Conservation (phyloP, 2,113 vertebrate species). For the Sinocyclocheilus anophthalmus region DNA sequence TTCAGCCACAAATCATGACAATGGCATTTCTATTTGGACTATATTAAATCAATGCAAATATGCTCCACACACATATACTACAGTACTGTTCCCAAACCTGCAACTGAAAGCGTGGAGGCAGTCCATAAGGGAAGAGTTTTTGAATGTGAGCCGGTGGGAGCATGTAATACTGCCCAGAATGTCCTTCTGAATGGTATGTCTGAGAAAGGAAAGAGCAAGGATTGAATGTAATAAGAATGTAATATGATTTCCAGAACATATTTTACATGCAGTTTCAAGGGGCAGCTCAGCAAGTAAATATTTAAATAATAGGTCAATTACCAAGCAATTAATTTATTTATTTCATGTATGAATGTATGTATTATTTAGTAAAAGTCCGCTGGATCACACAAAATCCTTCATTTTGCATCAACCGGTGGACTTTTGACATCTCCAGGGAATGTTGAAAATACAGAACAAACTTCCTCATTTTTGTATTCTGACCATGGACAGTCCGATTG, state of each 20-base stretch:
- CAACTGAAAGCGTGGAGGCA: conserved; percentile 80
- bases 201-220: conserved; percentile 55
- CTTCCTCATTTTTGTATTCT: too few relatives aligned
- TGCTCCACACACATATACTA: not conserved
- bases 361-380: too few relatives aligned
- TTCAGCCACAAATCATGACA: not conserved
- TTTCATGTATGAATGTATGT: too few relatives aligned
- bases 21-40: not conserved
- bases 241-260: too few relatives aligned
- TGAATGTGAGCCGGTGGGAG: conserved; percentile 75
- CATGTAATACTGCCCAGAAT: conserved; percentile 80
- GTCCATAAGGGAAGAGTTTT: conserved; percentile 79
- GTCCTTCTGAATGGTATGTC: conserved; percentile 80
- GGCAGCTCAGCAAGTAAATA: too few relatives aligned
- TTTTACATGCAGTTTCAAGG: not conserved
- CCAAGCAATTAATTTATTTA: not conserved
- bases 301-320: not conserved
- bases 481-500: too few relatives aligned
- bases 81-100: conserved; percentile 76
- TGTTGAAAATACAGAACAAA: too few relatives aligned
- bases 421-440: too few relatives aligned
- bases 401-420: too few relatives aligned
- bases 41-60: not conserved
- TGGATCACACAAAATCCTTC: too few relatives aligned
- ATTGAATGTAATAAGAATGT: too few relatives aligned